Conservation (phyloP, 2,888 invertebrate species). For the Melieria picta region DNA sequence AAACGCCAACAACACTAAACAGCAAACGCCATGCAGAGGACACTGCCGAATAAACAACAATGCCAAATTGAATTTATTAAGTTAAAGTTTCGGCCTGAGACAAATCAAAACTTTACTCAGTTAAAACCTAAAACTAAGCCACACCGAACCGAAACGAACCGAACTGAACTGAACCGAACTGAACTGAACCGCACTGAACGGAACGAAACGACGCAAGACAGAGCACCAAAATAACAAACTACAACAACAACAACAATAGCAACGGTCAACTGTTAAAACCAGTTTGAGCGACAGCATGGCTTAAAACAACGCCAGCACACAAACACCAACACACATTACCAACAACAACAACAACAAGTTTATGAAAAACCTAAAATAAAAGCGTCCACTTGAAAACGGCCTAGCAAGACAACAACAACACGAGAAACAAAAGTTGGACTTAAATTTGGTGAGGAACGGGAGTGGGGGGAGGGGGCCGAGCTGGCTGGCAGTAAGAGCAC, state of each 20-base stretch:
- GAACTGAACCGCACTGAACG: neutral
- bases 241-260: neutral
- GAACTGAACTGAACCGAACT: too few relatives aligned
- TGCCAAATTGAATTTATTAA: conserved; percentile 15
- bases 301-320: conserved; percentile 5
- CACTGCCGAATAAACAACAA: neutral
- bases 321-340: conserved; percentile 1
- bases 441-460: neutral
- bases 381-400: conserved; percentile 6
- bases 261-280: conserved; percentile 16
- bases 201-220: neutral
- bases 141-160: neutral
- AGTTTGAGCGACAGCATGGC: conserved; percentile 7
- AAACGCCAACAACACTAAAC: too few relatives aligned
- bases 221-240: conserved; percentile 1
- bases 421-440: conserved; percentile 3
- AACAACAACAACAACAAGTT: neutral
- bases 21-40: too few relatives aligned
- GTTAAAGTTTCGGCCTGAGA: conserved; percentile 9
- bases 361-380: conserved; percentile 37
- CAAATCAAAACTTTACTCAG: neutral
- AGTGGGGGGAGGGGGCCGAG: neutral
- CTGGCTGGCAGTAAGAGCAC: conserved; percentile 39
- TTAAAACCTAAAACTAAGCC: conserved; percentile 1
- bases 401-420: conserved; percentile 15